Evolutionary conservation across 2,113 vertebrate genomes (phyloP), one percentile per base, ranked within the genome.

Genomic region (Tympanuchus pallidicinctus): DNA sequence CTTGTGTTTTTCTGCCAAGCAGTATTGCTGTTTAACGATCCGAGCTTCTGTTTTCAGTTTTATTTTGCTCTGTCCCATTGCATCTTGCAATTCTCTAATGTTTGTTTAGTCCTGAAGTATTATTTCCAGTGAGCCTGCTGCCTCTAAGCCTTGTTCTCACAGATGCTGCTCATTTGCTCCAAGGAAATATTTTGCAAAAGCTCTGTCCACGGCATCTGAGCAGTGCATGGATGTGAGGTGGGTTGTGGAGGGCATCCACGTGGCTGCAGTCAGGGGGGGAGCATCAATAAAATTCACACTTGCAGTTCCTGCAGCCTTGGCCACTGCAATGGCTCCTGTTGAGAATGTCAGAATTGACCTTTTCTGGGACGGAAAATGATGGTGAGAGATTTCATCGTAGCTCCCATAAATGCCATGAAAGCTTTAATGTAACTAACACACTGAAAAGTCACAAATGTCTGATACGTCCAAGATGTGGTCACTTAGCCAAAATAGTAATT

Each of bases 361-460:
- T 92, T 67, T 84, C n/a, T 83, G 71, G 50, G 64, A 11, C 82
- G 84, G 89, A 24, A 85, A 92, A 86, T 42, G 86, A 43, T 79
- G 63, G 40, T 18, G 54, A 70, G 54, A 82, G 60, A 63, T 86
- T 86, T 89, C 69, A 1, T 12, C 6, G 25, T 77, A 88, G 56
- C 80, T 96, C 66, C 38, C 69, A 64, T 40, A 91, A 90, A 63
- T 63, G 43, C 76, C 71, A 72, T 69, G 84, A 88, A 86, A 60
- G 50, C 65, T 91, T 88, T 54, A 66, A 36, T 54, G 20, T 47
- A 36, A 9, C 22, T 52, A 38, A 50, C 4, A 6, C n/a, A 8
- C 20, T 7, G 30, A 65, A 57, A 88, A 76, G 60, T 34, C 30
- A 13, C 11, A 57, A 61, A 48, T 92, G 18, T 52, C 71, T 73